Base-by-base conservation (phyloP, 2,888 invertebrate genomes). In the Ethmia dodecea region DNA sequence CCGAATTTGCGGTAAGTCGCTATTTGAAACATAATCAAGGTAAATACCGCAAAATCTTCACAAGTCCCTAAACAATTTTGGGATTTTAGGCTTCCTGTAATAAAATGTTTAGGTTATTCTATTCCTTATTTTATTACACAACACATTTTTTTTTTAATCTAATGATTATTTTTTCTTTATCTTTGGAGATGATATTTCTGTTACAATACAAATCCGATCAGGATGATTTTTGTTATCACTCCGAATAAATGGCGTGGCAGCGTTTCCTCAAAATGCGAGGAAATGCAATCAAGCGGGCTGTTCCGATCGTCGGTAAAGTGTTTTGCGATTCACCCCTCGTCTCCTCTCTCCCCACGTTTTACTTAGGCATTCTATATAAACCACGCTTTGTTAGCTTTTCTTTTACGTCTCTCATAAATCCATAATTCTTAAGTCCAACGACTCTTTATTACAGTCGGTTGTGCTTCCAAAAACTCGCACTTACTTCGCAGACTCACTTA, bases 271-370 rank as follows among this genome's bases (percentile, higher is more conserved):
- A 47, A 40, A 38, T 27, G 36, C 29, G 34, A 31, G 39, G 41
- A 47, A 47, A 47, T 41, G 41, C 42, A 47, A 47, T 47, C 44
- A 47, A 31, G 33, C 29, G 32, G 11, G 33, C 13, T 28, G 33
- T 26, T 32, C 26, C 27, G 32, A 37, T 34, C 28, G 29, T 24
- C 13, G 27, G 12, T 15, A 14, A 29, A 31, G 30, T 31, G 31
- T 24, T 24, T 24, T 24, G 20, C 16, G 28, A 14, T 14, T 14
- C 28, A 28, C 28, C 28, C 29, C 30, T 15, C 30, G 16, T 30
- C 30, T 12, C 12, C 20, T 4, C 29, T 18, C 30, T 22, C 22
- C 9, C 22, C 3, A 10, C 13, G 13, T 26, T 3, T 12, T 26
- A 13, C 13, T 10, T 26, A 12, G n/a, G 22, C 3, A n/a, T 22